A percentile compares a stretch with the other conserved stretches of the same genome.
phyloP scores from a whole-genome alignment of 2,113 vertebrate species.

The Mesocricetus auratus region DNA sequence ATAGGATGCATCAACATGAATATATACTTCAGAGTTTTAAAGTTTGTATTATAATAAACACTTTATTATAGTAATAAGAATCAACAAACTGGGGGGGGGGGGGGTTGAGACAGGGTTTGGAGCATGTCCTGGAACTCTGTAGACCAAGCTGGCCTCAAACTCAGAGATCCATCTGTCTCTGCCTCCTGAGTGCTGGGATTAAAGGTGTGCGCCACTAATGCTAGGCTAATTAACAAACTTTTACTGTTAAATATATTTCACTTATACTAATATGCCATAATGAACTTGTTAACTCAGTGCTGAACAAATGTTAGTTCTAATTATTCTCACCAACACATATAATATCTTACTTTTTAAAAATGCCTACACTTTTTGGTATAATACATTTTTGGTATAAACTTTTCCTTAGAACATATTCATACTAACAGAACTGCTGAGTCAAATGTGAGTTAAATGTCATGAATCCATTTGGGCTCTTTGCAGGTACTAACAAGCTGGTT shows the following conservation, averaged over 20 bases:
- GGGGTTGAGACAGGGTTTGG: too few species aligned
- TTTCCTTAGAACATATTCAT: not conserved
- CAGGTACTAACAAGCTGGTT: not conserved
- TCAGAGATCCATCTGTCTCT: too few species aligned
- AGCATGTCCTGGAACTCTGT: too few species aligned
- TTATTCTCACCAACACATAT: conserved; percentile 24
- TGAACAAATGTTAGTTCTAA: conserved; percentile 48
- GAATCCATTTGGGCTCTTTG: conserved; percentile 16
- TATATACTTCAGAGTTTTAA: conserved; percentile 47
- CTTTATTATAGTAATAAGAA: conserved; percentile 52
- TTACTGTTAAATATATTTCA: not conserved
- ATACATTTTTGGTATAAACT: not conserved
- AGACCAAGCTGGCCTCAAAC: too few species aligned
- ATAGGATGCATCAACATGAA: conserved; percentile 2
- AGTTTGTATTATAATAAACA: conserved; percentile 59
- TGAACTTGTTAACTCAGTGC: conserved; percentile 48
- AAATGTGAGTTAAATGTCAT: conserved; percentile 52
- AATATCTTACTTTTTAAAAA: not conserved
- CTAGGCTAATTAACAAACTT: conserved; percentile 21
- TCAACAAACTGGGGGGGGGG: not conserved
- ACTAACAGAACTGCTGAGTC: conserved; percentile 44
- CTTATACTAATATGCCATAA: conserved; percentile 23
- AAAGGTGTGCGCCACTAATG: too few species aligned
- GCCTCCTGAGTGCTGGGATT: too few species aligned
- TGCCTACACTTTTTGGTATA: conserved; percentile 1